phyloP scores from a whole-genome alignment of 2,888 invertebrate genomes.

The Penaeus monodon region DNA sequence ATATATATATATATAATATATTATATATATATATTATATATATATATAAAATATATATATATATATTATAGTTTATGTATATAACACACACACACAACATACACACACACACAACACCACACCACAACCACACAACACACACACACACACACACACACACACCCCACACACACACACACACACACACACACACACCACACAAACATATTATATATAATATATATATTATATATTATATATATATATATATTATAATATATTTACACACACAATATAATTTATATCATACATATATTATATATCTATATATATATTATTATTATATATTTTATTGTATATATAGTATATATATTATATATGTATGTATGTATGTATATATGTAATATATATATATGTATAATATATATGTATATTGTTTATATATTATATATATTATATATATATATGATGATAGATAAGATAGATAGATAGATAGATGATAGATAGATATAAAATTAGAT shows the following conservation, averaged over 20 bases:
- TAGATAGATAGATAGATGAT: too few species aligned
- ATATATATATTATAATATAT: background rate
- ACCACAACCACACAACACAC: too few species aligned
- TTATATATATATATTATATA: too few species aligned
- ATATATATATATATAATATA: too few species aligned
- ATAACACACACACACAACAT: too few species aligned
- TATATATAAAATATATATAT: too few species aligned
- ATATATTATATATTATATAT: too few species aligned
- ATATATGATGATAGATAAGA: background rate
- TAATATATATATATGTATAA: background rate
- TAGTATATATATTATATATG: background rate
- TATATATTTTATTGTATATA: too few species aligned
- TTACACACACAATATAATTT: background rate
- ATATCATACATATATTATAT: background rate
- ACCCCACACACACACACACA: background rate
- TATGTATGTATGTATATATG: background rate
- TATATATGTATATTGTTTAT: background rate
- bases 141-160: background rate
- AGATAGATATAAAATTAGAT: too few species aligned
- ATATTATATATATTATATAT: conserved; percentile 6
- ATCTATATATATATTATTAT: background rate
- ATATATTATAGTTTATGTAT: too few species aligned
- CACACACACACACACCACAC: conserved; percentile 1
- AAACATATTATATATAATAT: too few species aligned
- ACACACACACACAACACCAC: too few species aligned